Conservation (phyloP, 2,797 vertebrate species). For the Sparus aurata region DNA sequence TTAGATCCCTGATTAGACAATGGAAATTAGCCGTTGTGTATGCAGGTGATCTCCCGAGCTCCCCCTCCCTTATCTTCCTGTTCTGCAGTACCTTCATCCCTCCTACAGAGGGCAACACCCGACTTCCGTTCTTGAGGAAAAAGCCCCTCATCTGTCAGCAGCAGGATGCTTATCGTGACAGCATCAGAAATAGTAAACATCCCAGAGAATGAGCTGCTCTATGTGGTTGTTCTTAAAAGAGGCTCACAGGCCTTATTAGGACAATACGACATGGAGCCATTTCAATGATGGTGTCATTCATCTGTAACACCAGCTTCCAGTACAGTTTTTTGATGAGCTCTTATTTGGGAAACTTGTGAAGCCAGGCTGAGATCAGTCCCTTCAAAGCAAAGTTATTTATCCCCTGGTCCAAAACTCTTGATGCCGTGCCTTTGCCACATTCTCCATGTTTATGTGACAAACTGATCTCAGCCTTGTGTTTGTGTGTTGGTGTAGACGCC, state of each 20-base stretch:
- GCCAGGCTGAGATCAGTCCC: slow-evolving; percentile 19
- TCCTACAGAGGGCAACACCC: slow-evolving; percentile 68
- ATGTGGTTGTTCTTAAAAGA: slow-evolving; percentile 24
- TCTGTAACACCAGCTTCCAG: slow-evolving; percentile 23
- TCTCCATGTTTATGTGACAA: slow-evolving; percentile 72
- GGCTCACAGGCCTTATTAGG: slow-evolving; percentile 3
- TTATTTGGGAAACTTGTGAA: slow-evolving; percentile 4
- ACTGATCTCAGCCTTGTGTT: slow-evolving; percentile 56
- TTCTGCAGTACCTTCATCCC: slow-evolving; percentile 35
- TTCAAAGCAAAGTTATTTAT: slow-evolving; percentile 37
- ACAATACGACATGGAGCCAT: slow-evolving; percentile 7
- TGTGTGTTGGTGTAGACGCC: slow-evolving; percentile 35
- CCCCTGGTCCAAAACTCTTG: slow-evolving; percentile 13
- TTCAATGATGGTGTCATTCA: slow-evolving; percentile 14
- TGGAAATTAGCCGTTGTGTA: not conserved
- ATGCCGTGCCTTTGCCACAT: slow-evolving; percentile 68
- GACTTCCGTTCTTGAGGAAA: slow-evolving; percentile 18
- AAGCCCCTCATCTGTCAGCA: slow-evolving; percentile 8
- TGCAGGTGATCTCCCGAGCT: not conserved
- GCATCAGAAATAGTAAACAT: slow-evolving; percentile 49
- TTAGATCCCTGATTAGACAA: not conserved
- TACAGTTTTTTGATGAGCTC: slow-evolving; percentile 7
- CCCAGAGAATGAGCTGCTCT: slow-evolving; percentile 29
- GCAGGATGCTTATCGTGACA: slow-evolving; percentile 26
- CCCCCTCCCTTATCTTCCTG: not conserved